Evolutionary conservation across 2,888 invertebrate genomes (phyloP).

Genomic region (Ormyrus labotus): DNA sequence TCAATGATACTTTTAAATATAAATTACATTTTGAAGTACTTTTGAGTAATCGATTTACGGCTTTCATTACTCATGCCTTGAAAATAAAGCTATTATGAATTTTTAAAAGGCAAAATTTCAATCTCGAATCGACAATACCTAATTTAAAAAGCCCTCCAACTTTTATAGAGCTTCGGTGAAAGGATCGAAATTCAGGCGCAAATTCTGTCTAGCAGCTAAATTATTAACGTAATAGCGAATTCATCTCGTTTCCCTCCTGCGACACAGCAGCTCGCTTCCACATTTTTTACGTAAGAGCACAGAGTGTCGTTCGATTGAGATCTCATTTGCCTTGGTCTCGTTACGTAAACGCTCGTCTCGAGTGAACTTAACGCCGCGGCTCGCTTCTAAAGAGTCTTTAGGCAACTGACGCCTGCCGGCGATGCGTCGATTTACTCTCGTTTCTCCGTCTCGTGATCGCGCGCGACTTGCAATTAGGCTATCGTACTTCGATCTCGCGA

Average conservation of each 20-base stretch:
- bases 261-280: no score
- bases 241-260: slow-evolving; percentile 9
- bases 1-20: no score
- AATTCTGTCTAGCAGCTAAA: neutral
- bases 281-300: slow-evolving; percentile 32
- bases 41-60: no score
- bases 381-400: neutral
- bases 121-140: no score
- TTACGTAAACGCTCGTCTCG: slow-evolving; percentile 30
- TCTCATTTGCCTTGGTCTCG: slow-evolving; percentile 41
- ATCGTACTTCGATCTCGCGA: no score
- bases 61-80: no score
- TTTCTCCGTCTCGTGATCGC: neutral
- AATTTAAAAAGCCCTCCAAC: no score
- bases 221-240: neutral
- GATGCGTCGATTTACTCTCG: slow-evolving; percentile 20
- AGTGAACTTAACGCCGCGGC: slow-evolving; percentile 5
- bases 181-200: no score
- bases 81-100: no score
- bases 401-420: neutral
- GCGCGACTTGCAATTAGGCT: neutral
- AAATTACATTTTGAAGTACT: no score
- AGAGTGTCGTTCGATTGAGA: slow-evolving; percentile 15
- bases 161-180: no score
- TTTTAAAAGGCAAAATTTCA: no score